Conservation (phyloP, 2,113 vertebrate species). For the Nymphicus hollandicus region DNA sequence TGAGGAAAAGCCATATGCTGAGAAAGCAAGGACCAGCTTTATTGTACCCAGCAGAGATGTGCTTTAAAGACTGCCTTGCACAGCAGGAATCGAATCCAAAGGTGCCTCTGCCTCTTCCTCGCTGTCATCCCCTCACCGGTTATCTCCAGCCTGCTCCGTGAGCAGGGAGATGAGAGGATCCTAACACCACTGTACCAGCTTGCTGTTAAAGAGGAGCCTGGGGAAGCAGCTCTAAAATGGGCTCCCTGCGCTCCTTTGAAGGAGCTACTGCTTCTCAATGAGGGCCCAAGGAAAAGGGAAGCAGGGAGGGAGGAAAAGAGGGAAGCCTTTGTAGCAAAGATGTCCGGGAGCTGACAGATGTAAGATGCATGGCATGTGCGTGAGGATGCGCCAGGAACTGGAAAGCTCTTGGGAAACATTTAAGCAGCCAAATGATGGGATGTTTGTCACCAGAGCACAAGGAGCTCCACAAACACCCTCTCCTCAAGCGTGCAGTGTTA, state of each 20-base stretch:
- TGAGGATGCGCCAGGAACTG: not conserved
- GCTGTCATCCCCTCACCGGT: constrained; percentile 32
- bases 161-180: constrained; percentile 54
- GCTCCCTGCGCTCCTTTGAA: constrained; percentile 1
- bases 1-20: constrained; percentile 52
- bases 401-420: not conserved
- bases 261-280: not conserved
- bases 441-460: not conserved
- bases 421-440: not conserved
- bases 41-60: constrained; percentile 48
- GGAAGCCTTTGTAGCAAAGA: not conserved
- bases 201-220: not conserved
- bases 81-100: constrained; percentile 56
- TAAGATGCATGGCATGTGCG: not conserved
- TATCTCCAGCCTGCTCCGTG: constrained; percentile 33
- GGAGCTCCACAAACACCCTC: not conserved
- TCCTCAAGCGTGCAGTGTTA: not conserved
- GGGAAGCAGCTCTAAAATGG: constrained; percentile 38
- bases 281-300: not conserved
- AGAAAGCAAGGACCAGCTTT: constrained; percentile 49
- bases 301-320: not conserved
- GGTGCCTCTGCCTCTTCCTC: constrained; percentile 16
- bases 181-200: constrained; percentile 45
- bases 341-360: not conserved
- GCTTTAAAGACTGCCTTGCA: constrained; percentile 42